Evolutionary conservation across 2,113 vertebrate genomes (phyloP), one percentile per base, ranked within the genome.

Genomic region (Corvus cornix): DNA sequence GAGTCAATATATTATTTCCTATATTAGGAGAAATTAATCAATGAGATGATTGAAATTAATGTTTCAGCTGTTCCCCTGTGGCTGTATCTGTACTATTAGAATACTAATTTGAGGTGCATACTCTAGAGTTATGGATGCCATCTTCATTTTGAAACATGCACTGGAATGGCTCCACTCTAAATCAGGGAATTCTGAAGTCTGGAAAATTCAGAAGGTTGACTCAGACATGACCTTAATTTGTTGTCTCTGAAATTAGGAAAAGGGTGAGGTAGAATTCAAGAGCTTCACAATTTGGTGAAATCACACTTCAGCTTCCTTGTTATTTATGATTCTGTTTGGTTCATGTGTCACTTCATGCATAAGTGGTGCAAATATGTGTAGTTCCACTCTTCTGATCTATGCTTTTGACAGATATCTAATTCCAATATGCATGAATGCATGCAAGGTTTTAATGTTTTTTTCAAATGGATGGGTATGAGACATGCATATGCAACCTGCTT

Each of bases 121-220:
- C 4, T 51, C 31, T 58, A 0, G 1, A 60, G 20, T 74, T 37
- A 43, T 62, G 8, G 5, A 30, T 53, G 49, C 4, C 1, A 1
- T 70, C 37, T 58, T 66, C 22, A 27, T 72, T 89, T 91, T 84
- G 20, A 49, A 39, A 37, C 41, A 62, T 10, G 16, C 16, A 24
- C 27, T 69, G 27, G 19, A 53, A 27, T 72, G 41, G 23, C 52
- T 55, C 3, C 3, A 13, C 9, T 64, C 7, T 30, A 52, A 81
- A 62, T 9, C 48, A 75, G 27, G 16, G 13, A 67, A 7, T 64
- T 64, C n/a, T 31, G 56, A 58, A 78, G 9, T 20, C 33, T 82
- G 11, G 18, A 75, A 63, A 91, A 2, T 59, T 15, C 0, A 6
- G 26, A 19, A 60, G 21, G 1, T 28, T 90, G 39, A 17, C 33